Evolutionary conservation across 2,113 vertebrate genomes (phyloP).

Genomic region (Boleophthalmus pectinirostris): DNA sequence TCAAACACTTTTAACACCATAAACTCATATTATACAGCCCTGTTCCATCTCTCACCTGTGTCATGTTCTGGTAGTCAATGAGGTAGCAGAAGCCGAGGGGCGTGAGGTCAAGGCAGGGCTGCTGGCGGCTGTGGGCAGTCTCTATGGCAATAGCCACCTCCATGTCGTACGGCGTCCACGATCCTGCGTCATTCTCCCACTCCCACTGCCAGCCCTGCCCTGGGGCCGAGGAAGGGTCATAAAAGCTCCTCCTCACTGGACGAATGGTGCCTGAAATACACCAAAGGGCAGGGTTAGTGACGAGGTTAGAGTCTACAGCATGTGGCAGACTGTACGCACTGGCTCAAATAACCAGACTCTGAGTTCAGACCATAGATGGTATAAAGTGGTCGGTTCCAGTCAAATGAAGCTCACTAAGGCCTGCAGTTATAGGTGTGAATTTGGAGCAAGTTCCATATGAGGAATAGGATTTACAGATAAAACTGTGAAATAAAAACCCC

Average conservation of each 20-base stretch:
- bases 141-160: conserved; percentile 97
- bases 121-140: conserved; percentile 89
- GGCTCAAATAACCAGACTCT: background rate
- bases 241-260: conserved; percentile 92
- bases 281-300: background rate
- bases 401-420: too few species aligned
- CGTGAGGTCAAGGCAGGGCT: conserved; percentile 93
- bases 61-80: conserved; percentile 95
- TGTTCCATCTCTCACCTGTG: conserved; percentile 76
- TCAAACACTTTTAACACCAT: too few species aligned
- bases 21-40: background rate
- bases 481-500: too few species aligned
- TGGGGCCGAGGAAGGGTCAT: conserved; percentile 89
- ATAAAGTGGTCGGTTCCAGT: too few species aligned
- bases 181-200: conserved; percentile 92
- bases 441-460: too few species aligned
- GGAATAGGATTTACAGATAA: too few species aligned
- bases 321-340: background rate
- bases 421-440: too few species aligned
- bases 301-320: background rate
- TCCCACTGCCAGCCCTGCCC: conserved; percentile 98
- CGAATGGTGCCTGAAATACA: conserved; percentile 86
- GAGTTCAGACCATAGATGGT: background rate
- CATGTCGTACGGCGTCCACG: conserved; percentile 95
- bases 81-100: conserved; percentile 96